These are phyloP conservation scores for Andrena camellia DNA, from an alignment of 2,888 invertebrate species.

Conservation along the genomic window DNA sequence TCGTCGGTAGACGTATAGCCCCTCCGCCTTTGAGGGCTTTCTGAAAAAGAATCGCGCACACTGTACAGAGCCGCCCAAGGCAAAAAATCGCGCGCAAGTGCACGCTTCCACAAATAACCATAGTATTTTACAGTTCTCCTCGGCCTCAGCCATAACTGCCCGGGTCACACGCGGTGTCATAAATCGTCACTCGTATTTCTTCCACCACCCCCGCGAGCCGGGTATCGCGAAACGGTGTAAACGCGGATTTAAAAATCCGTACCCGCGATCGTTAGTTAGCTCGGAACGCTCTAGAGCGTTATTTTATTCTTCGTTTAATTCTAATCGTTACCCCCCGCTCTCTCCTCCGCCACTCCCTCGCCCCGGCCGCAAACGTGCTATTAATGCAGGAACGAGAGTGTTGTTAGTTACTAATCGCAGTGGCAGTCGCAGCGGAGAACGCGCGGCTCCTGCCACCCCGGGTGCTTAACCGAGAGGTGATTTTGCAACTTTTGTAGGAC, in stretches of 20 bases:
- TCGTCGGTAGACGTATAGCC: slow-evolving; percentile 54
- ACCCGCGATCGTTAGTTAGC: slow-evolving; percentile 23
- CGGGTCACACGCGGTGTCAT: slow-evolving; percentile 48
- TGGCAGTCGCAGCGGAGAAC: slow-evolving; percentile 38
- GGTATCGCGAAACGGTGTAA: slow-evolving; percentile 39
- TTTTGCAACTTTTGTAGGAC: slow-evolving; percentile 65
- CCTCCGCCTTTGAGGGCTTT: slow-evolving; percentile 57
- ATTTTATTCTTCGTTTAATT: slow-evolving; percentile 13
- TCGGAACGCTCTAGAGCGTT: not conserved
- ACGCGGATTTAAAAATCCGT: slow-evolving; percentile 42
- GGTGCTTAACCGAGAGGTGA: slow-evolving; percentile 59
- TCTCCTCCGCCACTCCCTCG: not conserved
- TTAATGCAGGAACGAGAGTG: slow-evolving; percentile 46
- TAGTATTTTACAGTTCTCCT: slow-evolving; percentile 55
- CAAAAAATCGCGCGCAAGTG: slow-evolving; percentile 48
- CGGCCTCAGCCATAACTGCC: slow-evolving; percentile 55
- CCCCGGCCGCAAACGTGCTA: slow-evolving; percentile 16
- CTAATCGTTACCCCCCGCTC: not conserved
- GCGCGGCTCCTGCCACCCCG: slow-evolving; percentile 25
- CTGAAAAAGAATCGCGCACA: slow-evolving; percentile 62
- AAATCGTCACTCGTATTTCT: slow-evolving; percentile 46
- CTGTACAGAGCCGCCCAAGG: not conserved
- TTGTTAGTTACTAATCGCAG: slow-evolving; percentile 58
- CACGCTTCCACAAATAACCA: slow-evolving; percentile 58
- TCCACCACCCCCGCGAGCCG: not conserved